These are phyloP conservation scores for Seriola rivoliana DNA, from an alignment of 2,113 vertebrate species.

Conservation along the genomic window DNA sequence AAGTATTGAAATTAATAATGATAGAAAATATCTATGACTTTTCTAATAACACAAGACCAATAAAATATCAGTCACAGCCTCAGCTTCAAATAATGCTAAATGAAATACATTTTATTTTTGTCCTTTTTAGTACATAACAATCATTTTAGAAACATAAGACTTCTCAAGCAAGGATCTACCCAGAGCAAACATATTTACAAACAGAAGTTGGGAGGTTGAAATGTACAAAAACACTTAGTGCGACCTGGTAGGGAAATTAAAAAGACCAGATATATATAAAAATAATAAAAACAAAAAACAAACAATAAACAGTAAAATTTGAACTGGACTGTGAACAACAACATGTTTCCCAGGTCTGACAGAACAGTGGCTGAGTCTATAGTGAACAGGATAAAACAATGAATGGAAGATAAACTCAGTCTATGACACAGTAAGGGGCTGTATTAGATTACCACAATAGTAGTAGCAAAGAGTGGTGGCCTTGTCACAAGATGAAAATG, in stretches of 20 bases:
- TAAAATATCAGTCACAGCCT: conserved; percentile 82
- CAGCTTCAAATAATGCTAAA: conserved; percentile 85
- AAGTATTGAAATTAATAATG: conserved; percentile 84
- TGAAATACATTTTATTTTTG: conserved; percentile 87
- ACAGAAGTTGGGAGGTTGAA: conserved; percentile 77
- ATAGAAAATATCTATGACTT: conserved; percentile 82
- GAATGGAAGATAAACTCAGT: conserved; percentile 54
- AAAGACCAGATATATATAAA: conserved; percentile 70
- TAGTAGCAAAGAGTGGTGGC: too few relatives aligned
- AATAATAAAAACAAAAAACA: conserved; percentile 39
- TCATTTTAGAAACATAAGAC: conserved; percentile 86
- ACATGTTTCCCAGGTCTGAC: conserved; percentile 58
- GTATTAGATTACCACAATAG: conserved; percentile 39
- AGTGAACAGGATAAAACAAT: conserved; percentile 64
- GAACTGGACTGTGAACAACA: conserved; percentile 60
- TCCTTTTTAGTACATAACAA: conserved; percentile 87
- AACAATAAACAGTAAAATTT: conserved; percentile 51
- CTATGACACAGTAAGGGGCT: conserved; percentile 58
- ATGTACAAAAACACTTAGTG: conserved; percentile 83
- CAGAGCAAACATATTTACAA: conserved; percentile 87
- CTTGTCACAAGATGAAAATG: conserved; percentile 44
- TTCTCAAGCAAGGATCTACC: conserved; percentile 85
- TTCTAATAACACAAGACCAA: conserved; percentile 82
- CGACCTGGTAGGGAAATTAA: conserved; percentile 67
- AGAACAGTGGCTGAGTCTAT: conserved; percentile 54